Evolutionary conservation across 2,888 invertebrate genomes (phyloP), one percentile per base, ranked within the genome.

Genomic region (Drosophila testacea): DNA sequence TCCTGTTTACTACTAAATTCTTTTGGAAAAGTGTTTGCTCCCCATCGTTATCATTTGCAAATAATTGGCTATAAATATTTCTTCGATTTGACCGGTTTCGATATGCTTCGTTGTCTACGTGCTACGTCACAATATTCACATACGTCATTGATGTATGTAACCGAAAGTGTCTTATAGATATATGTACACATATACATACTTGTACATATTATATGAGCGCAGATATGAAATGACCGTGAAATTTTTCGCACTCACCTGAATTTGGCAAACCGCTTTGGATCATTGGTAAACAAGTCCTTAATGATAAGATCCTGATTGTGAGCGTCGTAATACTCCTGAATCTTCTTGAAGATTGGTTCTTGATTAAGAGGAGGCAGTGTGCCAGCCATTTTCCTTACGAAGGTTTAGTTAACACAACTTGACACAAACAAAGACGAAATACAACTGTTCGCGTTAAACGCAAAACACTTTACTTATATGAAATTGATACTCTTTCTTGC

Each of bases 191-290:
- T 27, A 6, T 6, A 46, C 11, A 4, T 27, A 47, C 6, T 48
- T 11, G 13, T 38, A 28, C 46, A 38, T 32, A 32, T 32, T 32
- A 22, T 22, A 22, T 16, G 16, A 22, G 22, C 38, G n/a, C 38
- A 39, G 2, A 44, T 44, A 32, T 41, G 11, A 36, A 16, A 39
- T 67, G 60, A 67, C 41, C 46, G 50, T 57, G 52, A 63, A 60
- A 59, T 46, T 46, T 50, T 47, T 55, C 5, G 36, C 41, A 70
- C 83, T 91, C 93, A 98, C 98, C 97, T 98, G 94, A 95, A 98
- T 92, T 97, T 97, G 55, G 96, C 94, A 91, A 99, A 99, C 69
- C 99, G 95, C 34, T 95, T 93, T 0, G 96, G 93, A 92, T 99
- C 97, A 81, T 95, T 93, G 76, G 95, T 94, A 91, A 99, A 99